These are phyloP conservation scores for Lutraria lutraria DNA, from an alignment of 2,888 invertebrate species.

Conservation along the genomic window DNA sequence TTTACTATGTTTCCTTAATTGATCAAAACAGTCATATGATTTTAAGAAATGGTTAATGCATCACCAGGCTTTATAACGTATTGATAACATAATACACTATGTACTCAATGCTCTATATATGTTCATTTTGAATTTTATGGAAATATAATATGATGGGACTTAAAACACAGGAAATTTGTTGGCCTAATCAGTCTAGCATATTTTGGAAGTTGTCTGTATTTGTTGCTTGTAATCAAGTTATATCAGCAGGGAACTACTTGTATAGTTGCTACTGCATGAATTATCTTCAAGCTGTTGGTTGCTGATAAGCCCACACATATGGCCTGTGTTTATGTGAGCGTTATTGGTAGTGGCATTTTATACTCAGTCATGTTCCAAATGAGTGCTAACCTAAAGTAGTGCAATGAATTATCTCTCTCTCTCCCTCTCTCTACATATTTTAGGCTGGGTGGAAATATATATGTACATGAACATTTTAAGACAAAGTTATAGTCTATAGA, in stretches of 20 bases:
- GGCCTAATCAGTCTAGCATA: conserved; percentile 28
- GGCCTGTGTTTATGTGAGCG: conserved; percentile 37
- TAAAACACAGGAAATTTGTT: background rate
- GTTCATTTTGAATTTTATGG: too few species aligned
- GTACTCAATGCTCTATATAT: too few species aligned
- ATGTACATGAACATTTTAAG: conserved; percentile 20
- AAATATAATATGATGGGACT: background rate
- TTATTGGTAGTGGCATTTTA: conserved; percentile 38
- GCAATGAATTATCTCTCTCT: background rate
- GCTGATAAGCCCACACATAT: conserved; percentile 43
- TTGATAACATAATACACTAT: too few species aligned
- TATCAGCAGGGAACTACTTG: conserved; percentile 22
- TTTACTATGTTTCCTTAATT: too few species aligned
- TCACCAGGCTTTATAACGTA: too few species aligned
- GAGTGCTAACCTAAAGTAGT: conserved; percentile 33
- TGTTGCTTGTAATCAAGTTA: conserved; percentile 23
- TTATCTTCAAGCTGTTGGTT: background rate
- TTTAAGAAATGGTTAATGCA: too few species aligned
- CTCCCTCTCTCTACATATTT: background rate
- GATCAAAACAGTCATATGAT: too few species aligned
- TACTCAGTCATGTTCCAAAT: conserved; percentile 19
- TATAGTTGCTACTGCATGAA: conserved; percentile 31
- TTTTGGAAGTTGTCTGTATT: conserved; percentile 45
- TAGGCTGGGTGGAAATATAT: background rate
- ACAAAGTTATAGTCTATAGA: background rate